Percentiles rank a stretch among this genome's conserved stretches.
Conservation (phyloP, 2,888 invertebrate species). For the Saturnia japonica region DNA sequence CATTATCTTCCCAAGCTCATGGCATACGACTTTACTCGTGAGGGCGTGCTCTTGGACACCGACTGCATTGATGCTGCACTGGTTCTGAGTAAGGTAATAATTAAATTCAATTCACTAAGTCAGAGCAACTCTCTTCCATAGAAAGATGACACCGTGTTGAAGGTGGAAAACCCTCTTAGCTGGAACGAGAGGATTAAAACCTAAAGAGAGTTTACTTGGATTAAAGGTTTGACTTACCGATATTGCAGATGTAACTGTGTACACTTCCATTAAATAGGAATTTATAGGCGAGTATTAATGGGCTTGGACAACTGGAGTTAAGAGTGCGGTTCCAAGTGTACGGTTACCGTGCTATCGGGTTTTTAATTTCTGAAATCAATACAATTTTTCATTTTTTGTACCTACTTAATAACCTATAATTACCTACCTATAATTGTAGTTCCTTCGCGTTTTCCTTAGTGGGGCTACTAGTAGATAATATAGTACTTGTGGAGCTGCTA, state of each 20-base stretch:
- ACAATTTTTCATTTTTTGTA: too few relatives aligned
- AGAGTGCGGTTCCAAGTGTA: too few relatives aligned
- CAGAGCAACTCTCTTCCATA: not conserved
- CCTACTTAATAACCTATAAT: too few relatives aligned
- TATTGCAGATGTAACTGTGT: not conserved
- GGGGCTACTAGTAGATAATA: not conserved
- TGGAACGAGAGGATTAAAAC: not conserved
- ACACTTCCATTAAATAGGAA: too few relatives aligned
- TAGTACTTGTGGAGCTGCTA: too few relatives aligned
- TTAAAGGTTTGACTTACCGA: not conserved
- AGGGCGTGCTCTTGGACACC: constrained; percentile 60
- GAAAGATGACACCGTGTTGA: not conserved
- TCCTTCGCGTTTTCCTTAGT: not conserved
- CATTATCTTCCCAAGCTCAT: constrained; percentile 34
- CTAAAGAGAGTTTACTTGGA: not conserved
- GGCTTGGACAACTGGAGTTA: too few relatives aligned
- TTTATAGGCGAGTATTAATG: too few relatives aligned
- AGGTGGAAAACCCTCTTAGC: not conserved
- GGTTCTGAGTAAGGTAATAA: constrained; percentile 43
- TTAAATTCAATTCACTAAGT: not conserved
- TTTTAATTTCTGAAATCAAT: too few relatives aligned
- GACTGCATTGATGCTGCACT: constrained; percentile 42
- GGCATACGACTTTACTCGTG: constrained; percentile 49
- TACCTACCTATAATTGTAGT: not conserved
- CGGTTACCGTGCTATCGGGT: too few relatives aligned